These are phyloP conservation scores for Drosophila watanabei DNA, from an alignment of 1,140 invertebrate species.

Conservation along the genomic window DNA sequence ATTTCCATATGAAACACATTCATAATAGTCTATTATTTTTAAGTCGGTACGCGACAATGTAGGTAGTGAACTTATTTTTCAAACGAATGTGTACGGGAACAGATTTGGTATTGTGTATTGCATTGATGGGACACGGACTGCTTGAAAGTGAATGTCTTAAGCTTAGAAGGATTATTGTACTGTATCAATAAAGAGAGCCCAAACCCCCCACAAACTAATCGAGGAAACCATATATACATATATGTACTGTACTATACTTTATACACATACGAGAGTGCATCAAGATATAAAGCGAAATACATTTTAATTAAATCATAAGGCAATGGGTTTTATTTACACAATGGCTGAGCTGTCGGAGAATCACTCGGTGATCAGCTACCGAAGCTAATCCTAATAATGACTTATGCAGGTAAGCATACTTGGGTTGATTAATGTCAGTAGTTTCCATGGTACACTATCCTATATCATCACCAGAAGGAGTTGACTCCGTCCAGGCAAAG, in stretches of 20 bases:
- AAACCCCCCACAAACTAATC: constrained; percentile 39
- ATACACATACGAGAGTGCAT: constrained; percentile 41
- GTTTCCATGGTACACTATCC: background rate
- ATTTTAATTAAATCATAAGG: constrained; percentile 71
- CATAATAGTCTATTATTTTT: constrained; percentile 42
- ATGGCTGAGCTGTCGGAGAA: background rate
- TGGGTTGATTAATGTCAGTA: background rate
- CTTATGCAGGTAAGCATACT: background rate
- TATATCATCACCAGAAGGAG: background rate
- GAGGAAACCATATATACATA: constrained; percentile 57
- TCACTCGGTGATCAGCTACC: background rate
- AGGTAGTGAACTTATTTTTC: constrained; percentile 77
- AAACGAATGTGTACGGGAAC: constrained; percentile 59
- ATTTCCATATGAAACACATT: constrained; percentile 37
- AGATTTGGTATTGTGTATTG: constrained; percentile 60
- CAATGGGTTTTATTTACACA: constrained; percentile 16
- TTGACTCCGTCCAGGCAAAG: constrained; percentile 10
- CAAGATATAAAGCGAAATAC: constrained; percentile 55
- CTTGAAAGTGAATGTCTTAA: constrained; percentile 57
- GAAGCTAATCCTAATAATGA: background rate
- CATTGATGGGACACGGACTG: constrained; percentile 52
- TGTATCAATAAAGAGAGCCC: constrained; percentile 38
- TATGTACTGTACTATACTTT: constrained; percentile 54
- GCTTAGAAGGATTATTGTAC: constrained; percentile 45
- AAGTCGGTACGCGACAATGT: constrained; percentile 44